phyloP scores from a whole-genome alignment of 92 coral and sea anemone species.

The Phenganax marumi region DNA sequence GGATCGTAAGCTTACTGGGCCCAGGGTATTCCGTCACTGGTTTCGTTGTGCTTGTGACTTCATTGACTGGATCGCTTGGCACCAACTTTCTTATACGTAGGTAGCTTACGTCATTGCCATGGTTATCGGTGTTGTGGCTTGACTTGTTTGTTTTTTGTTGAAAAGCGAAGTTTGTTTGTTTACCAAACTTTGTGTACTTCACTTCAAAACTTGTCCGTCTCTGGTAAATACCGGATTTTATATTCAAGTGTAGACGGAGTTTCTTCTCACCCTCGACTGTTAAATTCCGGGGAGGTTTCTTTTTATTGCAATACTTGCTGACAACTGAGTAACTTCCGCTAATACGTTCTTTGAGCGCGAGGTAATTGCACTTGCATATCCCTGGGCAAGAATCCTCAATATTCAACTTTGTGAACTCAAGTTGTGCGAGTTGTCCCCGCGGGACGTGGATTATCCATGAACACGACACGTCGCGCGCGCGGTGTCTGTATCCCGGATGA shows the following conservation, averaged over 20 bases:
- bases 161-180: not conserved
- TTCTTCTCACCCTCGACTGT: constrained; percentile 10
- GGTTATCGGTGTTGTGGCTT: not conserved
- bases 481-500: not conserved
- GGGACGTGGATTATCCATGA: constrained; percentile 25
- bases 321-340: not conserved
- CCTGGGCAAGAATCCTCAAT: constrained; percentile 35
- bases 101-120: constrained; percentile 7
- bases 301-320: constrained; percentile 28
- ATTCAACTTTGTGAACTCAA: constrained; percentile 17
- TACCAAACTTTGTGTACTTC: not conserved
- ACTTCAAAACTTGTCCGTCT: constrained; percentile 15
- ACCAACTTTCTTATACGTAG: constrained; percentile 2
- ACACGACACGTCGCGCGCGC: constrained; percentile 32
- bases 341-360: constrained; percentile 27
- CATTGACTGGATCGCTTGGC: not conserved
- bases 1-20: constrained; percentile 34
- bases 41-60: constrained; percentile 1
- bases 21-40: constrained; percentile 8
- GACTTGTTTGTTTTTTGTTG: not conserved
- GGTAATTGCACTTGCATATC: constrained; percentile 35
- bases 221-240: constrained; percentile 12
- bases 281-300: constrained; percentile 24
- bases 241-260: constrained; percentile 22
- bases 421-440: constrained; percentile 24